Conservation (phyloP, 2,888 invertebrate species). For the Melipona beecheii region DNA sequence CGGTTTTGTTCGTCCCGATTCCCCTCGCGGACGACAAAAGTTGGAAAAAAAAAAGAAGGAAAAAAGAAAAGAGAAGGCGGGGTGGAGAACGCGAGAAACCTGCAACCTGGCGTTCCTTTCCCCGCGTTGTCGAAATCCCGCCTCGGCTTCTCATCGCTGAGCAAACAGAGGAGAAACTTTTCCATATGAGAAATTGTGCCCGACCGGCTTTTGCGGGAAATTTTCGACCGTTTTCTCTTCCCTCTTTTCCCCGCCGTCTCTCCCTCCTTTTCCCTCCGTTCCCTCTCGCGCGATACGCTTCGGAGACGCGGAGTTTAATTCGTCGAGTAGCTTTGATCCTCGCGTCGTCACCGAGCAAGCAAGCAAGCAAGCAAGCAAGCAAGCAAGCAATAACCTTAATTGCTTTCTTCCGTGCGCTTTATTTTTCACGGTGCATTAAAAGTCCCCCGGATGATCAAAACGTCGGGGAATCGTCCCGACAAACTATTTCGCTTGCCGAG, state of each 20-base stretch:
- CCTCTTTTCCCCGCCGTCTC: background rate
- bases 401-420: slow-evolving; percentile 53
- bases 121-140: slow-evolving; percentile 10
- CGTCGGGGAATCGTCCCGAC: slow-evolving; percentile 11
- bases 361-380: slow-evolving; percentile 28
- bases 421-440: slow-evolving; percentile 51
- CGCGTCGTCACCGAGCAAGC: slow-evolving; percentile 34
- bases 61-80: background rate
- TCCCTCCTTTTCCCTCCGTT: background rate
- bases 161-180: slow-evolving; percentile 66
- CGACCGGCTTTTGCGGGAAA: slow-evolving; percentile 60
- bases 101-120: slow-evolving; percentile 42
- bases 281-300: slow-evolving; percentile 21
- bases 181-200: slow-evolving; percentile 73
- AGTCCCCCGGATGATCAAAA: slow-evolving; percentile 28
- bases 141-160: slow-evolving; percentile 16
- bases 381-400: slow-evolving; percentile 53
- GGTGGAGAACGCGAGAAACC: slow-evolving; percentile 43
- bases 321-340: slow-evolving; percentile 54
- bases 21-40: slow-evolving; percentile 36
- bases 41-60: slow-evolving; percentile 16
- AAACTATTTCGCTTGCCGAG: background rate
- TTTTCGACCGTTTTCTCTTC: slow-evolving; percentile 28
- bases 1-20: slow-evolving; percentile 43
- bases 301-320: slow-evolving; percentile 51